Conservation (phyloP, 2,113 vertebrate species). For the Chinchilla lanigera region DNA sequence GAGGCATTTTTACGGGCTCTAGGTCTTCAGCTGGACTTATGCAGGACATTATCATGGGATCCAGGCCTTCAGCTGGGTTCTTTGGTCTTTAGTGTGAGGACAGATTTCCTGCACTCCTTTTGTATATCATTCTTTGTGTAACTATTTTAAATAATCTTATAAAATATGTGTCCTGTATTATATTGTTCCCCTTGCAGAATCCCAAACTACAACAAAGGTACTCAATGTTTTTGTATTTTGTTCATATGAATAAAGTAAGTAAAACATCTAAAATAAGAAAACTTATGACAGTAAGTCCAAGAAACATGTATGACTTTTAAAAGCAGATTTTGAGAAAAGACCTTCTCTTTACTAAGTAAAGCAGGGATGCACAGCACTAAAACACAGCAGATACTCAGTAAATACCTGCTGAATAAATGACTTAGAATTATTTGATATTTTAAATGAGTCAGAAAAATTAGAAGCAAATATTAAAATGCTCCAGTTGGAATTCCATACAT, state of each 20-base stretch:
- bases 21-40: no score
- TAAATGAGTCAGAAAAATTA: conserved; percentile 27
- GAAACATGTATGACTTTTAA: neutral
- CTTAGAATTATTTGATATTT: conserved; percentile 2
- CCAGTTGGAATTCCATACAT: neutral
- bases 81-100: no score
- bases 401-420: neutral
- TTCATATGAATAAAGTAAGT: neutral
- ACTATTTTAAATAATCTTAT: no score
- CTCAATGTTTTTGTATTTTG: neutral
- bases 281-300: neutral
- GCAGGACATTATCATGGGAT: no score
- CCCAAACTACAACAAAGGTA: neutral
- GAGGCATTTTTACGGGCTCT: no score
- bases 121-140: no score
- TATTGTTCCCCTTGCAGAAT: no score
- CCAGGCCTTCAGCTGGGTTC: no score
- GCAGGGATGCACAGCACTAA: neutral
- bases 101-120: no score
- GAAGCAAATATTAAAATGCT: neutral
- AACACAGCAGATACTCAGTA: neutral
- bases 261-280: neutral
- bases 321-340: neutral
- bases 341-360: neutral
- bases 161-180: no score